Evolutionary conservation across 2,797 vertebrate species (phyloP).

Genomic region (Chromobotia macracanthus): DNA sequence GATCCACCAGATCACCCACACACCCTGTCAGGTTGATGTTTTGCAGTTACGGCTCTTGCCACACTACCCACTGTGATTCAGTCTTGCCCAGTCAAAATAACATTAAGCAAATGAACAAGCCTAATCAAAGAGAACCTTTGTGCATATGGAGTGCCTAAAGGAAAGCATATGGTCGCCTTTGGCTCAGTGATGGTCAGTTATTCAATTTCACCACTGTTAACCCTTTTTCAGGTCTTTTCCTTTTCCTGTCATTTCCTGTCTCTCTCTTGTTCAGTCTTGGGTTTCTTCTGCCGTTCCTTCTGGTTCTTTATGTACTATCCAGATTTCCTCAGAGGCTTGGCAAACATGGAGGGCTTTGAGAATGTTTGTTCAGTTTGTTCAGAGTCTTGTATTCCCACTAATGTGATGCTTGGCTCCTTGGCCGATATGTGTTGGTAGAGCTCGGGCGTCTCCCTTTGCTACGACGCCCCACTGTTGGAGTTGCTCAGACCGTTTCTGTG

Average conservation of each 20-base stretch:
- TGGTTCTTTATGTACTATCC: constrained; percentile 36
- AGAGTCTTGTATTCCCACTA: constrained; percentile 49
- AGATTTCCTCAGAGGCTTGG: constrained; percentile 43
- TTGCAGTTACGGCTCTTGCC: constrained; percentile 16
- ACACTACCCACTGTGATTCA: constrained; percentile 13
- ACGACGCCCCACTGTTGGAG: background rate
- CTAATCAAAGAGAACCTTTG: constrained; percentile 16
- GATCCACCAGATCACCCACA: constrained; percentile 24
- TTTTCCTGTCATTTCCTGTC: constrained; percentile 18
- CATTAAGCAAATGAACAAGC: constrained; percentile 3
- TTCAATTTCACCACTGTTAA: constrained; percentile 21
- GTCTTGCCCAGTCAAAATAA: constrained; percentile 18
- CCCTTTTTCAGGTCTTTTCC: constrained; percentile 20
- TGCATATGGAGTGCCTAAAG: constrained; percentile 10
- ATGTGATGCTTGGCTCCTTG: constrained; percentile 55
- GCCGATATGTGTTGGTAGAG: constrained; percentile 57
- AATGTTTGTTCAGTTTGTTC: constrained; percentile 54
- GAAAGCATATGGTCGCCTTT: constrained; percentile 18
- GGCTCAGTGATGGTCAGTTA: constrained; percentile 18
- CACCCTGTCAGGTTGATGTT: constrained; percentile 27
- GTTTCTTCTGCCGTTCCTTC: constrained; percentile 11
- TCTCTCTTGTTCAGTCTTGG: constrained; percentile 17
- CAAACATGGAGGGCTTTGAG: constrained; percentile 38
- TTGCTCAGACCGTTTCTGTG: background rate
- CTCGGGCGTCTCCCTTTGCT: constrained; percentile 36